These are phyloP conservation scores for Caerostris extrusa DNA, from an alignment of 1,140 invertebrate genomes.

Conservation along the genomic window DNA sequence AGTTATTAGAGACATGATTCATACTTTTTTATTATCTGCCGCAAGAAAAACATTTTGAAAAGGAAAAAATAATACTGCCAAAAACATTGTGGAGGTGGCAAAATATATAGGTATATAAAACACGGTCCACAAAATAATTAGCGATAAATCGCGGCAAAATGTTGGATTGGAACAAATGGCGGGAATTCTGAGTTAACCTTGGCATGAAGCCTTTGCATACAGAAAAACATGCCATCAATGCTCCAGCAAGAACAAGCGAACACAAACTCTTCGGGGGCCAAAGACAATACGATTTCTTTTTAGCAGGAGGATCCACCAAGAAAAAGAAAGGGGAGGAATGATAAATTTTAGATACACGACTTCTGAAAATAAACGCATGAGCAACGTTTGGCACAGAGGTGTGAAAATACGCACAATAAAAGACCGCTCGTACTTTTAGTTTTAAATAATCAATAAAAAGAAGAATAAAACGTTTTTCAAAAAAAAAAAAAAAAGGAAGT, in stretches of 20 bases:
- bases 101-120: background rate
- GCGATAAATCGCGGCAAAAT: background rate
- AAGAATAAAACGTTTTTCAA: background rate
- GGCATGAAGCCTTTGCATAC: constrained; percentile 41
- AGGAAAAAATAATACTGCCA: background rate
- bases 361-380: constrained; percentile 53
- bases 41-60: background rate
- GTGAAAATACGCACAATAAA: constrained; percentile 47
- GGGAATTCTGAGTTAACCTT: background rate
- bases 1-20: background rate
- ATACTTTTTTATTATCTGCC: background rate
- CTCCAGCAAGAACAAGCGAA: constrained; percentile 11
- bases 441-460: constrained; percentile 12
- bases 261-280: constrained; percentile 28
- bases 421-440: background rate
- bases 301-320: background rate
- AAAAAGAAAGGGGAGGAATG: background rate
- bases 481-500: background rate
- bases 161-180: constrained; percentile 27
- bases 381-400: constrained; percentile 41
- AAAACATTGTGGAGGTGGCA: too few species aligned
- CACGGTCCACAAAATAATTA: background rate
- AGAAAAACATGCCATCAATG: constrained; percentile 31
- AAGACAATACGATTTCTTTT: constrained; percentile 48
- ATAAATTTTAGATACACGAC: constrained; percentile 48